phyloP scores from a whole-genome alignment of 2,113 vertebrate genomes.

The Macaca nemestrina region DNA sequence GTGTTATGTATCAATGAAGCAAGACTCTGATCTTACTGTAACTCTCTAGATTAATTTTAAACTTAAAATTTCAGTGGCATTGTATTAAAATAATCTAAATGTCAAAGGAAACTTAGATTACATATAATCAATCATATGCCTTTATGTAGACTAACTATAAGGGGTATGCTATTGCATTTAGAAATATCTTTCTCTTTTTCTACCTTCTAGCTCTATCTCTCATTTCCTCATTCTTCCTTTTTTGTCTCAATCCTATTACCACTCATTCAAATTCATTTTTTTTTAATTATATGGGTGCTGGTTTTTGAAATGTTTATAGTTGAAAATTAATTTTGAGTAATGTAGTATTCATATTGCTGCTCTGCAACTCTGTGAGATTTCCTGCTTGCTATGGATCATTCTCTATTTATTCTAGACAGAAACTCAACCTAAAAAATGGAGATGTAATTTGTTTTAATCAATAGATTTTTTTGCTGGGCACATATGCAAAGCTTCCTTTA shows the following conservation, averaged over 20 bases:
- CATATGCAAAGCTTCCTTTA: conserved; percentile 31
- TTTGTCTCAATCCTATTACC: fast-evolving
- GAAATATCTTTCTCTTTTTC: not conserved
- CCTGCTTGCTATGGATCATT: not conserved
- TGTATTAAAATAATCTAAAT: not conserved
- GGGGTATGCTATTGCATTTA: not conserved
- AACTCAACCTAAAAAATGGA: not conserved
- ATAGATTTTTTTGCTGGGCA: not conserved
- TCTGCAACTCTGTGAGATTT: conserved; percentile 23
- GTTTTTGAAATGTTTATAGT: not conserved
- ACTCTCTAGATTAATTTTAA: not conserved
- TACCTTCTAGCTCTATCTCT: not conserved
- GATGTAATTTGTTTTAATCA: conserved; percentile 63
- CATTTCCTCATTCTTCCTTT: not conserved
- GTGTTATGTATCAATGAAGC: not conserved
- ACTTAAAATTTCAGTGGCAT: not conserved
- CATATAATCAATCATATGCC: not conserved
- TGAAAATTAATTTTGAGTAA: conserved; percentile 43
- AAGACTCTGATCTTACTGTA: not conserved
- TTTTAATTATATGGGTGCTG: not conserved
- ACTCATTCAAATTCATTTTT: not conserved
- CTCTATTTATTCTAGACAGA: conserved; percentile 42
- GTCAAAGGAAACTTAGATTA: not conserved
- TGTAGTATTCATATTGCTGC: conserved; percentile 38
- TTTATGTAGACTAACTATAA: not conserved